A percentile compares a stretch with the other conserved stretches of the same genome.
These are phyloP conservation scores for Ploceus nigricollis DNA, from an alignment of 2,113 vertebrate genomes.

Conservation along the genomic window DNA sequence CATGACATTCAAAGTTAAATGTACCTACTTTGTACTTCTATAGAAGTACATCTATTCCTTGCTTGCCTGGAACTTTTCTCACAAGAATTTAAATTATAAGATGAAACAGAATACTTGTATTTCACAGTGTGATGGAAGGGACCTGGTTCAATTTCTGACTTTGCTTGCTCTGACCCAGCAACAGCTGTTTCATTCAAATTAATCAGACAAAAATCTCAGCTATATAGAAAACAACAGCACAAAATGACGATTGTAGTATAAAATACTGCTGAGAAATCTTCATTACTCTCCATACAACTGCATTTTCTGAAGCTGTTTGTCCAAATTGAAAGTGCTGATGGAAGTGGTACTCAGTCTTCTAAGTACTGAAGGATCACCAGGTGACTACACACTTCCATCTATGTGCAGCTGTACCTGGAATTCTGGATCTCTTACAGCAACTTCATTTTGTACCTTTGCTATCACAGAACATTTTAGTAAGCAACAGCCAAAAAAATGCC, in stretches of 20 bases:
- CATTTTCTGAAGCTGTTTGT: neutral
- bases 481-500: neutral
- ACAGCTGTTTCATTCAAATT: constrained; percentile 7
- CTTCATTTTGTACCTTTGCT: neutral
- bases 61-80: neutral
- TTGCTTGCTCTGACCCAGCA: neutral
- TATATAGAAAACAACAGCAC: neutral
- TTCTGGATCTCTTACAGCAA: neutral
- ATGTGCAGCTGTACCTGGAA: neutral
- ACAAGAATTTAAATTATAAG: constrained; percentile 18
- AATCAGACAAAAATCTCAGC: neutral
- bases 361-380: neutral
- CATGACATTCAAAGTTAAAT: constrained; percentile 47
- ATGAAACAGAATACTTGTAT: constrained; percentile 10
- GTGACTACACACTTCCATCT: neutral
- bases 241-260: neutral
- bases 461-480: neutral
- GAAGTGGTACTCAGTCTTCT: neutral
- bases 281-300: neutral
- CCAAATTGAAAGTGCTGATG: neutral
- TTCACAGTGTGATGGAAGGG: neutral
- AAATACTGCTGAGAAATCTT: neutral
- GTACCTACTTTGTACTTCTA: constrained; percentile 26
- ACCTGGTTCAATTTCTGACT: neutral
- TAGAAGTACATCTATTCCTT: neutral